Conservation (phyloP, 1,140 invertebrate genomes). For the Leptopilina clavipes region DNA sequence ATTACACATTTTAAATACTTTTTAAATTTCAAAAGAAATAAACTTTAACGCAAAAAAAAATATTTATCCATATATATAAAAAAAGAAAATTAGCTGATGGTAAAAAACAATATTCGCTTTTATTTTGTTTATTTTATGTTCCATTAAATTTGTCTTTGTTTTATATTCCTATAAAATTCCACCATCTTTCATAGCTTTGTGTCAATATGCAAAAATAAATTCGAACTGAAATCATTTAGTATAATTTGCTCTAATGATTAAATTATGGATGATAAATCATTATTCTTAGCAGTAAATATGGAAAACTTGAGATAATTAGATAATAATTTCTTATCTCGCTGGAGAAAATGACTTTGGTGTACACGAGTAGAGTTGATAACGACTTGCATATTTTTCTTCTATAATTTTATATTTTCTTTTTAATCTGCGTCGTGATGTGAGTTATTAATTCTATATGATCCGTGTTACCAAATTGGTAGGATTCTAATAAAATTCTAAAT, state of each 20-base stretch:
- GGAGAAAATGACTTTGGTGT: background rate
- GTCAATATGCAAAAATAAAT: background rate
- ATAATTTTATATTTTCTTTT: background rate
- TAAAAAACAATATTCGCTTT: no score
- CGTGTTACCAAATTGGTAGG: no score
- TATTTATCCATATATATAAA: no score
- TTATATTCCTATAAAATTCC: no score
- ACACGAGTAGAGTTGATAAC: background rate
- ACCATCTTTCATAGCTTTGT: no score
- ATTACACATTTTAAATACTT: no score
- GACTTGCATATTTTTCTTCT: background rate
- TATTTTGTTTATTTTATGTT: background rate
- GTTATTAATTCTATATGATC: no score
- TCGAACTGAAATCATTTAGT: background rate
- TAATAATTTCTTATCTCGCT: conserved; percentile 19
- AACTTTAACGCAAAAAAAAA: no score
- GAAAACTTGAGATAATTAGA: conserved; percentile 18
- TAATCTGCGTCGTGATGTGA: no score
- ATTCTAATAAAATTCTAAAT: no score
- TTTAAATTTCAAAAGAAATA: no score
- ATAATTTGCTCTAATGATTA: background rate
- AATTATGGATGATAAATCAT: background rate
- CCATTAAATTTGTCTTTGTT: background rate
- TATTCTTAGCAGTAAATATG: background rate
- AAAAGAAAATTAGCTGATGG: no score